Percentiles rank a stretch among this genome's conserved stretches.
Evolutionary conservation across 2,888 invertebrate species (phyloP).

Genomic region (Tinea pellionella): DNA sequence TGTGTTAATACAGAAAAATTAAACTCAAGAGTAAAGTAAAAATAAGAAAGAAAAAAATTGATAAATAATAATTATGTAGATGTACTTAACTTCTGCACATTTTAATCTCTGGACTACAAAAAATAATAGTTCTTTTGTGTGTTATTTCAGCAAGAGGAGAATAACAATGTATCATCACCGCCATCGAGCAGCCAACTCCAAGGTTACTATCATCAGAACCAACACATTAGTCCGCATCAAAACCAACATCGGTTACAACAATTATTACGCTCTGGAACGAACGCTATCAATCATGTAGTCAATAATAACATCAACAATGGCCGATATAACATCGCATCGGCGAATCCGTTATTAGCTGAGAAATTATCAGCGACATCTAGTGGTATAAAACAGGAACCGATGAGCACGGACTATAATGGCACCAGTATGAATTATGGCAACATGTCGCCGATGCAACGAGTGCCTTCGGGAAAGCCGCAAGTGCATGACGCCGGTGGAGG

Average conservation of each 20-base stretch:
- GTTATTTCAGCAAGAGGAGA: slow-evolving; percentile 64
- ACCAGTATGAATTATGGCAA: slow-evolving; percentile 62
- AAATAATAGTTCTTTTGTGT: too few relatives aligned
- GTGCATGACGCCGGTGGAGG: slow-evolving; percentile 66
- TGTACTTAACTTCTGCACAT: not conserved
- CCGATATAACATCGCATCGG: slow-evolving; percentile 84
- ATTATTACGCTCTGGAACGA: slow-evolving; percentile 54
- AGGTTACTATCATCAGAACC: slow-evolving; percentile 51
- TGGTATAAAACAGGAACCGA: slow-evolving; percentile 67
- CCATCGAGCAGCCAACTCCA: slow-evolving; percentile 49
- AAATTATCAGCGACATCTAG: slow-evolving; percentile 81
- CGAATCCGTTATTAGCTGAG: slow-evolving; percentile 89
- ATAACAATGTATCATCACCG: slow-evolving; percentile 61
- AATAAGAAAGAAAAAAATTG: too few relatives aligned
- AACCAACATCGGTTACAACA: slow-evolving; percentile 60
- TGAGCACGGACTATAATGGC: slow-evolving; percentile 61
- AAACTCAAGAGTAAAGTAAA: too few relatives aligned
- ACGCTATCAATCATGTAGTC: slow-evolving; percentile 56
- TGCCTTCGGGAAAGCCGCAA: slow-evolving; percentile 64
- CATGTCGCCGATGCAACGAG: slow-evolving; percentile 62
- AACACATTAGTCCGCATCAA: slow-evolving; percentile 47
- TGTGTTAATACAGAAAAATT: too few relatives aligned
- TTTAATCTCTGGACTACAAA: not conserved
- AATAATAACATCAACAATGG: slow-evolving; percentile 65
- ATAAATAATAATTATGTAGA: too few relatives aligned